Conservation (phyloP, 30 jellyfish, hydroid and myxozoan genomes). For the Hydractinia echinata region DNA sequence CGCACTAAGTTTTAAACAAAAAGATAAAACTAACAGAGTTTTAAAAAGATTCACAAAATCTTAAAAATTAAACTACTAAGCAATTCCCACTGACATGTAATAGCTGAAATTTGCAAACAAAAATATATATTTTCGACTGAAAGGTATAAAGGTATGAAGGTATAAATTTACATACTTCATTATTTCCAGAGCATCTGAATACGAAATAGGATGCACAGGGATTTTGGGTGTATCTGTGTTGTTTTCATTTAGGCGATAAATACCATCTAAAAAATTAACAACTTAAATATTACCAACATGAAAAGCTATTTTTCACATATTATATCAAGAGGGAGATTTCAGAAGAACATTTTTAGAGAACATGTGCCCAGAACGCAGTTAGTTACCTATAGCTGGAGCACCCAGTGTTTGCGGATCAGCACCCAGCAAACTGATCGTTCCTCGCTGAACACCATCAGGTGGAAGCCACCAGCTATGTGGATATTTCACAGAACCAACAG, state of each 20-base stretch:
- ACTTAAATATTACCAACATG: not conserved
- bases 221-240: constrained; percentile 51
- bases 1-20: no score
- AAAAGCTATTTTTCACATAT: not conserved
- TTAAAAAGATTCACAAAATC: no score
- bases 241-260: constrained; percentile 37
- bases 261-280: constrained; percentile 42
- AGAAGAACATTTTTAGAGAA: not conserved
- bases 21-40: no score
- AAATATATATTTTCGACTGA: not conserved
- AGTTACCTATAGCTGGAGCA: constrained; percentile 67
- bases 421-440: constrained; percentile 48
- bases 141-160: no score
- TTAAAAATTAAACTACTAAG: no score
- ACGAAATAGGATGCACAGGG: constrained; percentile 87
- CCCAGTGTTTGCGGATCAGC: constrained; percentile 89
- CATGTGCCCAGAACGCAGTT: not conserved
- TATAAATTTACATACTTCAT: constrained; percentile 28
- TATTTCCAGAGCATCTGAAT: constrained; percentile 57
- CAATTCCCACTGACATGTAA: no score
- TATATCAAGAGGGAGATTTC: not conserved
- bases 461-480: constrained; percentile 93
- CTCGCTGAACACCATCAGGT: constrained; percentile 89
- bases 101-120: no score
- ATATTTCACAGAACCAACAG: constrained; percentile 58